These are phyloP conservation scores for Heptranchias perlo DNA, from an alignment of 2,113 vertebrate genomes.

Conservation along the genomic window DNA sequence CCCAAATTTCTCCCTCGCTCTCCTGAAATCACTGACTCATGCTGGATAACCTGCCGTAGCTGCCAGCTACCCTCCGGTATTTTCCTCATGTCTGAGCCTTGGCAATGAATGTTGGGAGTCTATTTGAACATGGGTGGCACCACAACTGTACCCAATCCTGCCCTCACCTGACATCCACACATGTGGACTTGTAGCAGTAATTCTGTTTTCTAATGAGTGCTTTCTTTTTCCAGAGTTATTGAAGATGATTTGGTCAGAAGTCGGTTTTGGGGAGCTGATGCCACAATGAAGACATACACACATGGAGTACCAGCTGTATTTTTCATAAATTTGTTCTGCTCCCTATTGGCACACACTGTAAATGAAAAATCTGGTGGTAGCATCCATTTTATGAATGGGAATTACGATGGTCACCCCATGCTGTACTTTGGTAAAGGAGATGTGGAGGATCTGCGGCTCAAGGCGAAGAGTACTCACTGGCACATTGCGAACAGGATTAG, in stretches of 20 bases:
- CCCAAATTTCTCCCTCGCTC: neutral
- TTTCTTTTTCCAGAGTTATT: constrained; percentile 52
- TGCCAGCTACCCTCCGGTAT: neutral
- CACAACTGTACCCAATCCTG: neutral
- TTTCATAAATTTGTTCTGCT: constrained; percentile 79
- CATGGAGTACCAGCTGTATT: constrained; percentile 92
- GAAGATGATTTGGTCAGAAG: constrained; percentile 72
- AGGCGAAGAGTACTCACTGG: constrained; percentile 63
- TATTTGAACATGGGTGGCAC: neutral
- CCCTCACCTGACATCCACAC: neutral
- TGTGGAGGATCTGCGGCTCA: constrained; percentile 66
- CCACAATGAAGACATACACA: constrained; percentile 91
- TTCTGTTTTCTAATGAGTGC: constrained; percentile 27
- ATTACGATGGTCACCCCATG: constrained; percentile 91
- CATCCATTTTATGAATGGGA: constrained; percentile 82
- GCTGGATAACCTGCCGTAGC: neutral
- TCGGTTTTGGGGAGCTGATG: constrained; percentile 72
- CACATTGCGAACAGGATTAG: constrained; percentile 70
- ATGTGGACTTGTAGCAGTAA: neutral
- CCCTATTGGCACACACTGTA: constrained; percentile 52
- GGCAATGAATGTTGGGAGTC: neutral
- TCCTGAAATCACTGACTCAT: neutral
- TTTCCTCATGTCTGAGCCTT: neutral
- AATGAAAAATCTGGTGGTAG: constrained; percentile 60
- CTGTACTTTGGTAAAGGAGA: constrained; percentile 79